Conservation (phyloP, 2,888 invertebrate species). For the Dusona sp. region DNA sequence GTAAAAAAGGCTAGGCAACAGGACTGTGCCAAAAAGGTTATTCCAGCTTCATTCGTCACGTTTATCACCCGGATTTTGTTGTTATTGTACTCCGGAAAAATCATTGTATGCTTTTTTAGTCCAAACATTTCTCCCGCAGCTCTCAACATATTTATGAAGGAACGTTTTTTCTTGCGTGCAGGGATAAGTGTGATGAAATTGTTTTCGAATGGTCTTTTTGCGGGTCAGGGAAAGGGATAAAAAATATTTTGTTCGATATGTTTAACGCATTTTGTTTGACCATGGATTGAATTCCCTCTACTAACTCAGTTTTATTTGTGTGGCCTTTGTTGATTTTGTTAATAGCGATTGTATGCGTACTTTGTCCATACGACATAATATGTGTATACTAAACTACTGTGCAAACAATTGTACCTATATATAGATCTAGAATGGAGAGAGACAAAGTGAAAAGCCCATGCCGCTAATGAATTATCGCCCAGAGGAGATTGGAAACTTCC, state of each 20-base stretch:
- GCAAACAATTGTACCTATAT: not conserved
- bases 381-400: not conserved
- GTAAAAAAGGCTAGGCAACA: not conserved
- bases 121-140: too few species aligned
- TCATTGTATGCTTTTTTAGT: too few species aligned
- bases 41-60: not conserved
- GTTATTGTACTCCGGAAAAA: too few species aligned
- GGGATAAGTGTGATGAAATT: too few species aligned
- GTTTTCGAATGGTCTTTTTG: too few species aligned
- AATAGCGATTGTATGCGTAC: not conserved
- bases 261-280: not conserved
- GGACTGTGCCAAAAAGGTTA: not conserved
- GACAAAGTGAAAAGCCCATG: constrained; percentile 65
- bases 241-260: too few species aligned
- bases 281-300: not conserved
- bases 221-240: too few species aligned
- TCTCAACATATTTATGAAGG: too few species aligned
- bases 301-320: not conserved
- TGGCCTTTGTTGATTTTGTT: not conserved
- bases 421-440: not conserved
- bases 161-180: not conserved
- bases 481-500: constrained; percentile 81
- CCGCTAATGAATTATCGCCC: constrained; percentile 79
- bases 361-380: not conserved
- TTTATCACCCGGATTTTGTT: not conserved